Conservation (phyloP, 2,113 vertebrate species). For the Mola mola region DNA sequence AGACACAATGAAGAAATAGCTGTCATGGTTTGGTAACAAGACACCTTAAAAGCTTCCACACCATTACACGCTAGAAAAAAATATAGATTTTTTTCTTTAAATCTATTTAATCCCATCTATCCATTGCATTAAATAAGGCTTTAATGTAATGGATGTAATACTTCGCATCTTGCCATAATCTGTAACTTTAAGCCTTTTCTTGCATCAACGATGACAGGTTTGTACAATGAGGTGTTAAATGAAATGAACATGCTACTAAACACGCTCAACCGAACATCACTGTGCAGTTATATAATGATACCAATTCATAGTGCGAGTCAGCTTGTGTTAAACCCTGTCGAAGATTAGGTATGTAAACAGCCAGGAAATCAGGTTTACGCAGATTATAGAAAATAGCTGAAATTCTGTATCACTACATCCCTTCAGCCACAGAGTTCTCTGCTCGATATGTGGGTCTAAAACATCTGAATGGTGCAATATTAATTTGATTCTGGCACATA, state of each 20-base stretch:
- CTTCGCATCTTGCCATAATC: slow-evolving; percentile 8
- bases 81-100: too few relatives aligned
- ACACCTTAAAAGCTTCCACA: slow-evolving; percentile 15
- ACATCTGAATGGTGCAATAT: slow-evolving; percentile 1
- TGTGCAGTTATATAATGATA: slow-evolving; percentile 43
- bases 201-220: slow-evolving; percentile 16
- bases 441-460: slow-evolving; percentile 26
- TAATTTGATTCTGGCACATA: not conserved
- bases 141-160: not conserved
- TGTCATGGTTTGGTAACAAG: slow-evolving; percentile 12
- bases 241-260: slow-evolving; percentile 33
- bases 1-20: slow-evolving; percentile 10
- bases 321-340: slow-evolving; percentile 9
- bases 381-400: slow-evolving; percentile 42
- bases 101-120: not conserved
- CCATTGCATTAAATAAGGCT: not conserved
- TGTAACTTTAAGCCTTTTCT: slow-evolving; percentile 8
- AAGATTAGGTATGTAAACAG: slow-evolving; percentile 29
- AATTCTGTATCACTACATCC: slow-evolving; percentile 35
- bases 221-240: slow-evolving; percentile 23
- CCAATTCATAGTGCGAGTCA: slow-evolving; percentile 47
- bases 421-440: slow-evolving; percentile 45
- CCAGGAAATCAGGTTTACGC: slow-evolving; percentile 43
- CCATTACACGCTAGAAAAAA: too few relatives aligned
- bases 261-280: slow-evolving; percentile 28